A percentile compares a stretch with the other conserved stretches of the same genome.
phyloP scores from a whole-genome alignment of 2,797 vertebrate species.

The Clarias laeviceps region DNA sequence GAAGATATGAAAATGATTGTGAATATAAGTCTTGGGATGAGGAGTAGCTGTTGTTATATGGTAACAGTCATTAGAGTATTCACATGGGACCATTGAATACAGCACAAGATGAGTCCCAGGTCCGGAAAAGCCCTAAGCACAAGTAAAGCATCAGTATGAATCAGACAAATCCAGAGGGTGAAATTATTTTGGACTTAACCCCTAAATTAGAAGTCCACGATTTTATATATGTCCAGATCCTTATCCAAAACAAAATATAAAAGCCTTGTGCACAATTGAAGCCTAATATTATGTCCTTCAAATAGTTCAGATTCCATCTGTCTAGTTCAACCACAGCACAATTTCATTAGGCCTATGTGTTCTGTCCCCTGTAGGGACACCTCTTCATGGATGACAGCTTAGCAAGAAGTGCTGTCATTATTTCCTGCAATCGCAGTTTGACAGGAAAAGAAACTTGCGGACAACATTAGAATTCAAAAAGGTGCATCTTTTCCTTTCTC shows the following conservation, averaged over 20 bases:
- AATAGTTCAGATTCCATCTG: neutral
- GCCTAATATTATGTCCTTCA: neutral
- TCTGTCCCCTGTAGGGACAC: neutral
- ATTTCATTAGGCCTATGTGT: conserved; percentile 29
- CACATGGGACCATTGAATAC: neutral
- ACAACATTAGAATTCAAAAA: neutral
- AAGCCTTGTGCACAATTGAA: neutral
- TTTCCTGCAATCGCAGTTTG: neutral
- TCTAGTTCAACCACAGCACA: neutral
- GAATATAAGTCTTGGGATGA: neutral
- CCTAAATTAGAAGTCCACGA: neutral
- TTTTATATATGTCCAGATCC: neutral
- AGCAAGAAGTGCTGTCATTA: neutral
- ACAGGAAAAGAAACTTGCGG: neutral
- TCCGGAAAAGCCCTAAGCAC: neutral
- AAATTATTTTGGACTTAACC: conserved; percentile 32
- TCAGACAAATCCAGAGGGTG: neutral
- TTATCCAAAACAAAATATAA: neutral
- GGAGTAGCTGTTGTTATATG: neutral
- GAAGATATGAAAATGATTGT: neutral
- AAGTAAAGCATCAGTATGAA: neutral
- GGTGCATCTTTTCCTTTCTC: neutral
- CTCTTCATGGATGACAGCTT: conserved; percentile 13
- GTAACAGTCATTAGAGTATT: neutral
- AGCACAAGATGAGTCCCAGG: neutral